Evolutionary conservation across 2,797 vertebrate species (phyloP), one percentile per base, ranked within the genome.

Genomic region (Coregonus sp.): DNA sequence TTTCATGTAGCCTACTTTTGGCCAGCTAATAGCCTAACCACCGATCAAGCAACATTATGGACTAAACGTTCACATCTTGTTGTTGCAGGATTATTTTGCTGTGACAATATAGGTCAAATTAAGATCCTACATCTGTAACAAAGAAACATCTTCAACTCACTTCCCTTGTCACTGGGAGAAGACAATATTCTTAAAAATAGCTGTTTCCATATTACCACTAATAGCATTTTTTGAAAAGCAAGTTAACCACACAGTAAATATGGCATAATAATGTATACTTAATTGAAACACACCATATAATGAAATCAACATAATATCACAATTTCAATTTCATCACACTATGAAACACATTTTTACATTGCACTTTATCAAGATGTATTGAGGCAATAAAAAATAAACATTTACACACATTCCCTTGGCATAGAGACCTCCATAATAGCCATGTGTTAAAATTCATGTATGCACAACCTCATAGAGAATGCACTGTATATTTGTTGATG

Each of bases 401-500:
- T 63, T 7, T 63, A 18, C 20, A 63, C 59, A 11, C 40, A 2
- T 47, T 47, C 40, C 40, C 40, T 47, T 47, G 20, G 3, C n/a
- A n/a, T 63, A 63, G 20, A 63, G 20, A 63, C 59, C 20, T 63
- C 4, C n/a, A 63, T 63, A 25, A 29, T 11, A 80, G 79, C 82
- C 78, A 47, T 47, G 40, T 11, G 40, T 47, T 47, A 15, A 83
- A 81, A 50, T 85, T 78, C 40, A 76, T 78, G 75, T 82, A 86
- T 82, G 61, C 75, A 69, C 52, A 81, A 80, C 70, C 20, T 76
- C 72, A 16, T 54, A 54, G 47, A 16, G 56, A 73, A 71, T 79
- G 40, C 20, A 68, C 40, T 12, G 40, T 47, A 76, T n/a, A 47
- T 47, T 78, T 80, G 77, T 77, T 82, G 86, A 89, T 84, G 76